Evolutionary conservation across 1,140 invertebrate genomes (phyloP), one percentile per base, ranked within the genome.

Genomic region (Lepidurus couesii): DNA sequence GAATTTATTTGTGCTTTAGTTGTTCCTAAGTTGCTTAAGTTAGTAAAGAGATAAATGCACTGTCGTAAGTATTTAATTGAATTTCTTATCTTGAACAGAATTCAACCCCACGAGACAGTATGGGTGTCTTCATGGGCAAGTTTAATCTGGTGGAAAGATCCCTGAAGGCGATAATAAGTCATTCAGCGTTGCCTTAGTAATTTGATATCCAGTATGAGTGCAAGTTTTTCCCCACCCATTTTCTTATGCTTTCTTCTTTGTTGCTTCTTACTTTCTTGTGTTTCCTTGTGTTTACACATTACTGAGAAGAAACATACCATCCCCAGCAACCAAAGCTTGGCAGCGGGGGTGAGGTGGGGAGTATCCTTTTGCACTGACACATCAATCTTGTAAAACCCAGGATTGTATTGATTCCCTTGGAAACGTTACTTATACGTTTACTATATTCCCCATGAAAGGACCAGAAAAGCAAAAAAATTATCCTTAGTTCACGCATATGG

Each of bases 91-190:
- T 34, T 34, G 34, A 34, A 34, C 34, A 34, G 1, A 16, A 65
- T 65, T 21, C 5, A 65, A 65, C 8, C 6, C 21, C 9, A 7
- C 53, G 13, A 65, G 34, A 34, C 34, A 34, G 34, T 34, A 34
- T 4, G 34, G 21, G 53, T 65, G 53, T 65, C 53, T 9, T 21
- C 9, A 65, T 21, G 21, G 53, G 6, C 16, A 65, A 65, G 21
- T 13, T 21, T 65, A n/a, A 65, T 65, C 53, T 13, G 6, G 16
- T n/a, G 7, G 16, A 65, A 21, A 65, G 53, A 65, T 65, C 53
- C 53, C 13, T n/a, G 53, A 65, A 65, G 53, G 53, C 53, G 53
- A 65, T 65, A 65, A 65, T 65, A 65, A 13, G n/a, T 65, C 13
- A 65, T 65, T 34, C 34, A 65, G 21, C 53, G 53, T 65, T 65